Conservation (phyloP, 2,888 invertebrate genomes). For the Ornithoptera alexandrae region DNA sequence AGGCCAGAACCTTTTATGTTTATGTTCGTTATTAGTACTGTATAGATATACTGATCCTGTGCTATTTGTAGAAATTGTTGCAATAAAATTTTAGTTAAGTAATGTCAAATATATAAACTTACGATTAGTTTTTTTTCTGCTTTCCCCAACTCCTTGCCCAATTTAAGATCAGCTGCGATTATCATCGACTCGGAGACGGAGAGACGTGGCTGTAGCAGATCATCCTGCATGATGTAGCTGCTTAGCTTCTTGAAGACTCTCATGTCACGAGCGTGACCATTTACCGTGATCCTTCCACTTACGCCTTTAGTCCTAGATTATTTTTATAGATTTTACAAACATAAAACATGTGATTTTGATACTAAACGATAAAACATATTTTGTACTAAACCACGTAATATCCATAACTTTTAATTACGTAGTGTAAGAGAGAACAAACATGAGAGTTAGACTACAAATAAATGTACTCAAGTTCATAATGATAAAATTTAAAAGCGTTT, state of each 20-base stretch:
- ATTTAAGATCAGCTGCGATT: constrained; percentile 86
- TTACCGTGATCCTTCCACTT: constrained; percentile 83
- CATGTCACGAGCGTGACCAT: constrained; percentile 84
- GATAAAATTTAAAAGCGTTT: neutral
- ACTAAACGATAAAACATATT: neutral
- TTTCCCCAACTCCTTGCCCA: constrained; percentile 79
- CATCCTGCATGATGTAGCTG: constrained; percentile 91
- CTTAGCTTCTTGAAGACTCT: constrained; percentile 86
- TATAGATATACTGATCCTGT: no score
- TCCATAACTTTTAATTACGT: neutral
- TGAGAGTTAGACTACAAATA: neutral
- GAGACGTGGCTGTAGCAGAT: constrained; percentile 84
- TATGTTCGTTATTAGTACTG: no score
- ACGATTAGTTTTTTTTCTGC: constrained; percentile 83
- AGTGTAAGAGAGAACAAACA: neutral
- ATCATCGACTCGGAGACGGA: constrained; percentile 87
- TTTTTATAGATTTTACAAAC: neutral
- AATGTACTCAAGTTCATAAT: neutral
- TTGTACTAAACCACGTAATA: neutral
- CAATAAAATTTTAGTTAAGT: neutral
- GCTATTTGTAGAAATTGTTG: no score
- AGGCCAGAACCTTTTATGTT: no score
- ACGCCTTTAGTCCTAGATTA: constrained; percentile 79
- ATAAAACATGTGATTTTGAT: neutral
- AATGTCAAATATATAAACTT: constrained; percentile 47